Base-by-base conservation (phyloP, 2,797 vertebrate species). In the Chromis chromis region DNA sequence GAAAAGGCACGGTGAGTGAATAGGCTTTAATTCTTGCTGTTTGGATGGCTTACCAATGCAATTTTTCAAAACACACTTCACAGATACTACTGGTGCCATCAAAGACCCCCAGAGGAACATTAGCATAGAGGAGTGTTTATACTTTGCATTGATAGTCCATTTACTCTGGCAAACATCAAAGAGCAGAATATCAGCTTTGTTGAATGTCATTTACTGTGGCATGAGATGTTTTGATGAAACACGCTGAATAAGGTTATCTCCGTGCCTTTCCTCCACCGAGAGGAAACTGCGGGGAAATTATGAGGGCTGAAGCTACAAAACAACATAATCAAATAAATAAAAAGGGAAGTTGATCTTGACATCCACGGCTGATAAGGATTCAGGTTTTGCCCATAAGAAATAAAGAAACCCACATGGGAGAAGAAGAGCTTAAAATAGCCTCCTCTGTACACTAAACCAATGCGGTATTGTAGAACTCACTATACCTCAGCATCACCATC, bases 31-130 rank as follows among this genome's bases (percentile, higher is more conserved):
- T 91, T 90, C 80, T 79, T 61, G 68, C 81, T 76, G 71, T 91
- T 91, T 86, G 88, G 85, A 89, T 87, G 88, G 76, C 86, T 90
- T 83, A 87, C 77, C 82, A 25, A 74, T 86, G 90, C 88, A 91
- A 91, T 91, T 92, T 91, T 90, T 90, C 83, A 91, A 91, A 92
- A 91, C 86, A 91, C 86, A 90, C 90, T 92, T 89, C 86, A 90
- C 83, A 82, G 76, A 75, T 88, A 78, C 81, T 79, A 87, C 71
- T 77, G 79, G 80, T 87, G 81, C 86, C 85, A 93, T 92, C 85
- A 88, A 89, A 90, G 88, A 89, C 83, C 91, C 85, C 87, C 74
- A 55, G 79, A 88, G 85, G 81, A 88, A 79, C 78, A 91, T 91
- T 92, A 87, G 87, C 90, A 92, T 92, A 83, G 74, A 83, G 78